phyloP scores from a whole-genome alignment of 2,888 invertebrate genomes.

The Chouioia cunea region DNA sequence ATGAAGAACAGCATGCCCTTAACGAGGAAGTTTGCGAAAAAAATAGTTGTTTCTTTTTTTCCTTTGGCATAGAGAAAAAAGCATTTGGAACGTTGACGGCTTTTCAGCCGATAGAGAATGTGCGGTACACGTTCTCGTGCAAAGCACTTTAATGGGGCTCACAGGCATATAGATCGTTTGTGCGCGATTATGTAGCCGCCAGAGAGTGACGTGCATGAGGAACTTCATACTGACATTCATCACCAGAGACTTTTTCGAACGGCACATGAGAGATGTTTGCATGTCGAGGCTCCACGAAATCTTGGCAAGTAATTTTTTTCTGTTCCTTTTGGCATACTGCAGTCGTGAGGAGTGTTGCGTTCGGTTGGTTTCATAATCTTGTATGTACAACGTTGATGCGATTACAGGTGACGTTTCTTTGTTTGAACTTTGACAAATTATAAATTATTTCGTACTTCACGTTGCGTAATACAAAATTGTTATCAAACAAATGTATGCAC shows the following conservation, averaged over 20 bases:
- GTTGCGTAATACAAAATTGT: no score
- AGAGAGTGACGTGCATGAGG: slow-evolving; percentile 1
- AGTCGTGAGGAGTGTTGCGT: background rate
- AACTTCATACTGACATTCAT: slow-evolving; percentile 24
- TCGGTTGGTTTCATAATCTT: background rate
- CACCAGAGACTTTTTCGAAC: slow-evolving; percentile 6
- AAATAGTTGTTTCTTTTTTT: background rate
- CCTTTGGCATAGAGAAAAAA: slow-evolving; percentile 46
- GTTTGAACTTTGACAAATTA: no score
- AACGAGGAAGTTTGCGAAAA: background rate
- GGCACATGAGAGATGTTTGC: no score
- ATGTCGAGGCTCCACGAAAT: background rate
- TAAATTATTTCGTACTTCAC: no score
- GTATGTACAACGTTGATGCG: background rate
- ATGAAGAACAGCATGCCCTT: background rate
- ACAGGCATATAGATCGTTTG: slow-evolving; percentile 19
- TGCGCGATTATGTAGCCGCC: slow-evolving; percentile 27
- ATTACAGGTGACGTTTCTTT: no score
- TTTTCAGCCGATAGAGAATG: background rate
- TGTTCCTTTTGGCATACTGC: background rate
- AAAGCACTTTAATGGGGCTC: slow-evolving; percentile 36
- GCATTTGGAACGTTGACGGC: slow-evolving; percentile 56
- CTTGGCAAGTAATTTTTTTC: background rate
- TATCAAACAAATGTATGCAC: no score
- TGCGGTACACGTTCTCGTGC: slow-evolving; percentile 19